A percentile compares a stretch with the other conserved stretches of the same genome.
phyloP scores from a whole-genome alignment of 1,140 invertebrate genomes.

The Papilio machaon region DNA sequence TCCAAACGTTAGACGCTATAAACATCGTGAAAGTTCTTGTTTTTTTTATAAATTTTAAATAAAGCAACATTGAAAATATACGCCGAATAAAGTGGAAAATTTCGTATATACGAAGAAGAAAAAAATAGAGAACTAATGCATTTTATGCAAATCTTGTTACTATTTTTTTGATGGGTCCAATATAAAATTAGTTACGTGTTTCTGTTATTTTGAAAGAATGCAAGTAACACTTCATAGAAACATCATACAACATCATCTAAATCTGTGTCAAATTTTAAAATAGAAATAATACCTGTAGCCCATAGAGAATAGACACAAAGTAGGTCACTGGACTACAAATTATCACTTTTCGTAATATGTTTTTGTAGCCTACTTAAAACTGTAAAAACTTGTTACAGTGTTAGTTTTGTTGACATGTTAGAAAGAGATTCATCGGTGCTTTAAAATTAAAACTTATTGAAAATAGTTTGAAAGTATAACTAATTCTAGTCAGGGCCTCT shows the following conservation, averaged over 20 bases:
- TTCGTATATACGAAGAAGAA: no score
- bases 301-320: conserved; percentile 13
- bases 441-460: not conserved
- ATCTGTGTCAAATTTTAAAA: conserved; percentile 25
- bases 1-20: not conserved
- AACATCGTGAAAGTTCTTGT: conserved; percentile 5
- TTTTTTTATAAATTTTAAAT: no score
- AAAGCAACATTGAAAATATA: no score
- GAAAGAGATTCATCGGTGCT: not conserved
- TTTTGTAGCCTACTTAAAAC: not conserved
- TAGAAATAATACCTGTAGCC: conserved; percentile 19
- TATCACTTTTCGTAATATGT: not conserved
- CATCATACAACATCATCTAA: not conserved
- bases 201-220: conserved; percentile 1
- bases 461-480: no score
- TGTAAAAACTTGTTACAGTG: not conserved
- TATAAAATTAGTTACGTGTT: not conserved
- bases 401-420: not conserved
- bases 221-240: conserved; percentile 1
- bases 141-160: not conserved
- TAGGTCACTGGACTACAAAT: conserved; percentile 11
- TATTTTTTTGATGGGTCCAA: not conserved
- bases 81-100: not conserved
- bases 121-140: not conserved
- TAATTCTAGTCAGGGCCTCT: no score